Conservation (phyloP, 2,113 vertebrate genomes). For the Nanger granti region DNA sequence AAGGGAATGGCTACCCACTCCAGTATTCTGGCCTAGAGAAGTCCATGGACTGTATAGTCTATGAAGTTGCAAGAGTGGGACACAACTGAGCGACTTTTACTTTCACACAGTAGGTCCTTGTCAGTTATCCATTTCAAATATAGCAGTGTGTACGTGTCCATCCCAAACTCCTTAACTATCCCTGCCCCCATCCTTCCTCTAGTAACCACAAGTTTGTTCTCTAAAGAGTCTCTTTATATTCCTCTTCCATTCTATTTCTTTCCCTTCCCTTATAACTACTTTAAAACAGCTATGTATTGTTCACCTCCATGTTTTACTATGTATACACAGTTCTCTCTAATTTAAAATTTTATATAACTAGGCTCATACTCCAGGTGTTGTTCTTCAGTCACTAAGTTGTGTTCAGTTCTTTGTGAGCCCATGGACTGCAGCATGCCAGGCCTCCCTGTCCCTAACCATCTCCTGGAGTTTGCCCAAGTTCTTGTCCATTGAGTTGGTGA, state of each 20-base stretch:
- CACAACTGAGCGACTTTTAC: background rate
- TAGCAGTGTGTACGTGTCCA: background rate
- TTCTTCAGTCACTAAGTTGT: background rate
- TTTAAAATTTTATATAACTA: background rate
- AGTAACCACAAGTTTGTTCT: background rate
- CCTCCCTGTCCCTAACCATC: background rate
- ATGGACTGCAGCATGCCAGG: background rate
- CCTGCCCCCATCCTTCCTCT: background rate
- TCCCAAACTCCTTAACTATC: background rate
- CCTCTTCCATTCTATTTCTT: background rate
- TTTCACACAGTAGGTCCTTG: background rate
- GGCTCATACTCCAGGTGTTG: background rate
- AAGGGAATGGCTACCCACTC: background rate
- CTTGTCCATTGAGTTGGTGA: background rate
- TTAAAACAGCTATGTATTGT: background rate
- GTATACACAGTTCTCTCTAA: background rate
- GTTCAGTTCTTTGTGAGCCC: background rate
- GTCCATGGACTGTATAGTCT: background rate
- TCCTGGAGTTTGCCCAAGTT: background rate
- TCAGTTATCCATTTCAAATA: background rate
- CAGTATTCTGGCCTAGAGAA: background rate
- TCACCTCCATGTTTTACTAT: background rate
- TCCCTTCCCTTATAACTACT: background rate
- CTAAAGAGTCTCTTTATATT: background rate
- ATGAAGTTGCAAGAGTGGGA: background rate